A percentile compares a stretch with the other conserved stretches of the same genome.
phyloP scores from a whole-genome alignment of 2,888 invertebrate genomes.

The Tetragonula carbonaria region DNA sequence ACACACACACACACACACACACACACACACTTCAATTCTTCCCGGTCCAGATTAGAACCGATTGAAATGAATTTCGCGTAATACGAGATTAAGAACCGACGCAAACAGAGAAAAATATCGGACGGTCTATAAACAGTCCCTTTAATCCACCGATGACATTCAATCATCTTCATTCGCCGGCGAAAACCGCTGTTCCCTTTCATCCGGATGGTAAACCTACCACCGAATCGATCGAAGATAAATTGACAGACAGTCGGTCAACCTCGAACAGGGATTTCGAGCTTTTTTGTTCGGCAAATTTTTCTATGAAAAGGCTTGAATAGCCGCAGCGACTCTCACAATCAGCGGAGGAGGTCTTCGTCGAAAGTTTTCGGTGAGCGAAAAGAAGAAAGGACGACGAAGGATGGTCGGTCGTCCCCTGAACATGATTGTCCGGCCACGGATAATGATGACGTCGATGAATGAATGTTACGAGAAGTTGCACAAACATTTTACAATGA shows the following conservation, averaged over 20 bases:
- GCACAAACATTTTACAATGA: constrained; percentile 63
- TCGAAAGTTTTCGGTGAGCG: background rate
- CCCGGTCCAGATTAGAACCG: no score
- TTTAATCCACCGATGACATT: background rate
- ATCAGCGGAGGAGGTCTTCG: constrained; percentile 5
- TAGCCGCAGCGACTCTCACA: constrained; percentile 17
- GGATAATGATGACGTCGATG: constrained; percentile 62
- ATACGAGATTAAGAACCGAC: background rate
- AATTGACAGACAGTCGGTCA: background rate
- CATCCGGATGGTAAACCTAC: background rate
- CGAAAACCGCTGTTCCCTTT: background rate
- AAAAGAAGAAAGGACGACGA: background rate
- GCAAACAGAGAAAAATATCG: background rate
- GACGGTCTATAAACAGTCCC: background rate
- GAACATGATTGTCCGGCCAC: constrained; percentile 35
- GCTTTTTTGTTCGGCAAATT: constrained; percentile 7
- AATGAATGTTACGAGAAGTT: constrained; percentile 53
- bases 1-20: no score
- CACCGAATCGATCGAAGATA: background rate
- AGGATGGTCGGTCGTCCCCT: background rate
- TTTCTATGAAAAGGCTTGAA: background rate
- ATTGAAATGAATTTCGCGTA: background rate
- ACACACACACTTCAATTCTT: no score
- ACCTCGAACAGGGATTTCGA: background rate
- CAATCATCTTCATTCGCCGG: background rate